Evolutionary conservation across 2,888 invertebrate species (phyloP).

Genomic region (Frankliniella fusca): DNA sequence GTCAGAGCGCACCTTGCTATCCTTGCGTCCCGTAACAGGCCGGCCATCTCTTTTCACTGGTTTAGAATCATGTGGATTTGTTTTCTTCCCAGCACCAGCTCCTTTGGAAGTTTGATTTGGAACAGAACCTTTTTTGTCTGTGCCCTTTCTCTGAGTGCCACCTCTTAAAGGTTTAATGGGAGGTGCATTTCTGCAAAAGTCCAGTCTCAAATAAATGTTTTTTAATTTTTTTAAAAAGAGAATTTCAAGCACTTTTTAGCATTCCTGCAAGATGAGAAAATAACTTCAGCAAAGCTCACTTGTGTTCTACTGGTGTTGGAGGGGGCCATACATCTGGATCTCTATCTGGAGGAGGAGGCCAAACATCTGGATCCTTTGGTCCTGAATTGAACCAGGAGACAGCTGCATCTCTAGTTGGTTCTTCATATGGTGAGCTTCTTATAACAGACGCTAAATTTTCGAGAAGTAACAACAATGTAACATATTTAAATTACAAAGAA

Average conservation of each 20-base stretch:
- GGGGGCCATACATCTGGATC: constrained; percentile 87
- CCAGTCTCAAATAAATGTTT: constrained; percentile 26
- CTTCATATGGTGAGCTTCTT: constrained; percentile 49
- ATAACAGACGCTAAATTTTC: background rate
- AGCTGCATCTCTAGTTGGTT: constrained; percentile 70
- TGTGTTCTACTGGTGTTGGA: constrained; percentile 74
- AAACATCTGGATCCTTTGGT: constrained; percentile 57
- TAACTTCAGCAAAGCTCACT: constrained; percentile 44
- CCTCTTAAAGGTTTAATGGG: constrained; percentile 45
- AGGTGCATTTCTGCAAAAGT: constrained; percentile 43
- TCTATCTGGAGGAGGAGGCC: constrained; percentile 53
- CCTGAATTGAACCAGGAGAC: constrained; percentile 62
- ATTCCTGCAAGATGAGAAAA: constrained; percentile 25
- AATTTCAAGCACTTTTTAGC: too few species aligned
- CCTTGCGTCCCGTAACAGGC: constrained; percentile 28
- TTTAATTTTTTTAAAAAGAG: background rate
- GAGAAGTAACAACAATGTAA: constrained; percentile 23
- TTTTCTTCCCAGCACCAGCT: constrained; percentile 50
- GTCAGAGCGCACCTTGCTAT: constrained; percentile 8
- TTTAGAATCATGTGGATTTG: constrained; percentile 43
- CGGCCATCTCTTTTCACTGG: constrained; percentile 34
- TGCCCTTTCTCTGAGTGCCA: constrained; percentile 28
- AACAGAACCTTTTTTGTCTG: constrained; percentile 43
- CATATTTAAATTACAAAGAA: too few species aligned
- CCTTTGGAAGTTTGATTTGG: constrained; percentile 42